Evolutionary conservation across 2,888 invertebrate species (phyloP).

Genomic region (Drosophila aldrichi): DNA sequence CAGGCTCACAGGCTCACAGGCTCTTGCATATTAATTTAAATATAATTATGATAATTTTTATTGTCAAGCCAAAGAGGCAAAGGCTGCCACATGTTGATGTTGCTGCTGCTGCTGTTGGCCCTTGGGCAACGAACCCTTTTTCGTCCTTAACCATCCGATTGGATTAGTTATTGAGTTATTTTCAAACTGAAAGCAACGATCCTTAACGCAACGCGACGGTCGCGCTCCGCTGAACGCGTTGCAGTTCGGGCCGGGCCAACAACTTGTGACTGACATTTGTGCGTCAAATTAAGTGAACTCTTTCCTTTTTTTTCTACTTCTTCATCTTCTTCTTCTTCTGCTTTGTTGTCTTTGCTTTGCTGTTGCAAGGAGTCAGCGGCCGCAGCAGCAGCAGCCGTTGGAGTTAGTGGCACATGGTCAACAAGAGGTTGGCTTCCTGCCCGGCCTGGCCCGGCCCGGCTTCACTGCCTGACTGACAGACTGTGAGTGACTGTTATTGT

Average conservation of each 20-base stretch:
- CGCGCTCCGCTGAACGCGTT: slow-evolving; percentile 50
- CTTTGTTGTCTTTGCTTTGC: slow-evolving; percentile 4
- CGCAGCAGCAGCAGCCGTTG: slow-evolving; percentile 5
- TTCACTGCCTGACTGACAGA: slow-evolving; percentile 49
- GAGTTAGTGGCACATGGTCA: slow-evolving; percentile 70
- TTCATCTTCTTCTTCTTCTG: background rate
- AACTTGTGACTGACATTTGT: slow-evolving; percentile 76
- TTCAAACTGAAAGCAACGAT: slow-evolving; percentile 66
- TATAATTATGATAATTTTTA: slow-evolving; percentile 80
- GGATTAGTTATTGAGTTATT: slow-evolving; percentile 81
- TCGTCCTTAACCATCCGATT: slow-evolving; percentile 58
- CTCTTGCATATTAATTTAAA: slow-evolving; percentile 78
- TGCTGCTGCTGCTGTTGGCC: slow-evolving; percentile 24
- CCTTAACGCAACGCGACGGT: slow-evolving; percentile 54
- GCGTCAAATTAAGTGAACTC: slow-evolving; percentile 80
- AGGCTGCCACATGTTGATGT: slow-evolving; percentile 66
- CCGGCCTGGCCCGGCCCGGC: slow-evolving; percentile 43
- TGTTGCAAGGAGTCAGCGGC: slow-evolving; percentile 37
- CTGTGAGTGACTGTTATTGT: slow-evolving; percentile 60
- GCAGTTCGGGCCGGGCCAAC: slow-evolving; percentile 14
- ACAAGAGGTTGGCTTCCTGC: slow-evolving; percentile 59
- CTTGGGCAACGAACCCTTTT: slow-evolving; percentile 61
- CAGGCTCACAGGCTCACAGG: slow-evolving; percentile 22
- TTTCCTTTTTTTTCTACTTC: slow-evolving; percentile 32
- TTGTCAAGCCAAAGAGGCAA: slow-evolving; percentile 65